phyloP scores from a whole-genome alignment of 2,797 vertebrate genomes.

The Tolypeutes matacus region DNA sequence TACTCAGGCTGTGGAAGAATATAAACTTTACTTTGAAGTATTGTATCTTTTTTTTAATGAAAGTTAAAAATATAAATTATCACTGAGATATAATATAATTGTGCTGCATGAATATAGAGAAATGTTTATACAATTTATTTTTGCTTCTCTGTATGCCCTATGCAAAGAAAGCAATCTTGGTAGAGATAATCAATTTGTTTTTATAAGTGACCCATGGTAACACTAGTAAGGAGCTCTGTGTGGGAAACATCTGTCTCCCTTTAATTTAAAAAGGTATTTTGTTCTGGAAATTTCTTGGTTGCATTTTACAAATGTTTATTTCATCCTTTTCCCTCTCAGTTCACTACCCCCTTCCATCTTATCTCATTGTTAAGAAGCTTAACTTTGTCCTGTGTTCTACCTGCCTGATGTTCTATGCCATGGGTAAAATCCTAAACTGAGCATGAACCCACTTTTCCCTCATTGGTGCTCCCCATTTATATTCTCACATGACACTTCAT shows the following conservation, averaged over 20 bases:
- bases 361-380: not conserved
- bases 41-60: not conserved
- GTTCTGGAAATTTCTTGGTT: not conserved
- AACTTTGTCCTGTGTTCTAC: not conserved
- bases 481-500: not conserved
- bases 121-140: not conserved
- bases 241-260: not conserved
- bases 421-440: not conserved
- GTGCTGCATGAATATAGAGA: not conserved
- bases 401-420: not conserved
- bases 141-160: not conserved
- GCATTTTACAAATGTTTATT: not conserved
- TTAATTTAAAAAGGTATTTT: not conserved
- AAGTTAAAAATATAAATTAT: slow-evolving; percentile 18
- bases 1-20: not conserved
- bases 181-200: not conserved
- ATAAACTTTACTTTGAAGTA: not conserved
- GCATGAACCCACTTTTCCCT: accelerated
- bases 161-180: not conserved
- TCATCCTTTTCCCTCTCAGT: not conserved
- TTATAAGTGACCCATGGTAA: not conserved
- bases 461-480: accelerated
- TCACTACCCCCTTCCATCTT: not conserved
- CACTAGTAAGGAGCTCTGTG: not conserved
- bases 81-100: not conserved